These are phyloP conservation scores for Xyrichtys novacula DNA, from an alignment of 2,797 vertebrate species.

Conservation along the genomic window DNA sequence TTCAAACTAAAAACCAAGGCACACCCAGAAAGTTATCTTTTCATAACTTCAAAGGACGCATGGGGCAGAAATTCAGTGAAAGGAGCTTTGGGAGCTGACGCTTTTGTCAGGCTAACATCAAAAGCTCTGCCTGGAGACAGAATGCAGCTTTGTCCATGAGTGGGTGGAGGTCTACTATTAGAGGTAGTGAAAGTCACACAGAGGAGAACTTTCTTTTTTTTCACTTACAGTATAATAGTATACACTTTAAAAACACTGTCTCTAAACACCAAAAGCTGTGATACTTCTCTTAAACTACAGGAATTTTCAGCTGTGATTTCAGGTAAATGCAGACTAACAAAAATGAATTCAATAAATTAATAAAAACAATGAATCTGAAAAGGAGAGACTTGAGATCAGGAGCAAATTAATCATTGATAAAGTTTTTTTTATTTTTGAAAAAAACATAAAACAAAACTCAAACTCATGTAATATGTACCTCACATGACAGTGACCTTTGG, in stretches of 20 bases:
- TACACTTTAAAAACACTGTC: background rate
- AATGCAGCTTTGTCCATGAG: constrained; percentile 70
- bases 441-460: too few relatives aligned
- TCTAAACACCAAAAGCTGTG: background rate
- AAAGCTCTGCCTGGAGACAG: constrained; percentile 75
- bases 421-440: too few relatives aligned
- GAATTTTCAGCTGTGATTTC: too few relatives aligned
- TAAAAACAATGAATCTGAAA: too few relatives aligned
- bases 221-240: background rate
- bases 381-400: too few relatives aligned
- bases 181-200: constrained; percentile 52
- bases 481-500: constrained; percentile 2
- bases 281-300: too few relatives aligned
- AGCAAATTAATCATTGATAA: too few relatives aligned
- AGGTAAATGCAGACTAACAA: too few relatives aligned
- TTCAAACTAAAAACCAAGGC: constrained; percentile 69
- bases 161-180: constrained; percentile 72
- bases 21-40: constrained; percentile 81
- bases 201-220: constrained; percentile 31
- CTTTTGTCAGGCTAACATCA: constrained; percentile 82
- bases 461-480: too few relatives aligned
- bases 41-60: constrained; percentile 74
- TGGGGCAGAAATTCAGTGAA: constrained; percentile 70
- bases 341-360: too few relatives aligned
- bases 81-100: constrained; percentile 70